phyloP scores from a whole-genome alignment of 2,113 vertebrate species.

The rat (Rattus norvegicus) region GRCr8 NC_086021.1:146534501-146535000 shows the following conservation, averaged over 20 bases:
- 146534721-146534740: background rate
- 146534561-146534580: background rate
- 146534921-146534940: background rate
- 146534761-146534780: background rate
- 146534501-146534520: background rate
- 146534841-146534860: background rate
- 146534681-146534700: background rate
- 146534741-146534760: background rate
- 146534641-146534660: background rate
- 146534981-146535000: background rate
- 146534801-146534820: background rate
- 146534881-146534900: background rate
- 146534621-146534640: background rate
- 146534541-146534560: background rate
- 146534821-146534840: background rate
- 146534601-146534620: background rate
- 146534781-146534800: background rate
- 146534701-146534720: background rate
- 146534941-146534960: background rate
- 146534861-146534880: fast-evolving
- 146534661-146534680: background rate
- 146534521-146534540: background rate
- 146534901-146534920: background rate
- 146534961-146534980: background rate
- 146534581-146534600: background rate